Percentiles rank a stretch among this genome's conserved stretches.
These are phyloP conservation scores for Ceratina australensis DNA, from an alignment of 1,140 invertebrate species.

Conservation along the genomic window DNA sequence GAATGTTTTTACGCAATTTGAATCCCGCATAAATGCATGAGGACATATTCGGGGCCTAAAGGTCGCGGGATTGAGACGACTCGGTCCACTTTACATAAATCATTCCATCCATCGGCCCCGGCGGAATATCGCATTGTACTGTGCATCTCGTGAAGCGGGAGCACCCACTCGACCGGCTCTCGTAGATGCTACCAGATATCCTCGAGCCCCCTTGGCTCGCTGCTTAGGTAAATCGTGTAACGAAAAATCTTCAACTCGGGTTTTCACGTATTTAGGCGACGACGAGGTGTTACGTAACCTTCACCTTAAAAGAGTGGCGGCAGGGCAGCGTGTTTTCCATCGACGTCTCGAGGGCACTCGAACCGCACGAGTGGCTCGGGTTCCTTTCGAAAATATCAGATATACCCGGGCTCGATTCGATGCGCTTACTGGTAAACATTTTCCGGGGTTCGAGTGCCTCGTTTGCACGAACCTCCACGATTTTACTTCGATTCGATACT, in stretches of 20 bases:
- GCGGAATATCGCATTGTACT: slow-evolving; percentile 37
- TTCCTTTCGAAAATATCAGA: slow-evolving; percentile 16
- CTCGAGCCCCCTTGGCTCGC: not conserved
- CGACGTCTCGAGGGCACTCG: slow-evolving; percentile 23
- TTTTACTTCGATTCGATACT: no score
- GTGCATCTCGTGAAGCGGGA: slow-evolving; percentile 10
- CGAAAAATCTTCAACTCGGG: not conserved
- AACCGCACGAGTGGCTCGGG: slow-evolving; percentile 14
- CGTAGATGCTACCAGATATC: not conserved
- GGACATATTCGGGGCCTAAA: slow-evolving; percentile 4
- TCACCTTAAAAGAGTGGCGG: not conserved
- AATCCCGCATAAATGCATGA: no score
- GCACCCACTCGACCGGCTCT: not conserved
- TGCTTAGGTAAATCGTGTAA: not conserved
- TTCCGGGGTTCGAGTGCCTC: not conserved
- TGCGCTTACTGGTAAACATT: slow-evolving; percentile 12
- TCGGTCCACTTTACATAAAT: slow-evolving; percentile 49
- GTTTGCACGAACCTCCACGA: no score
- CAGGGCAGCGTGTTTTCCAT: not conserved
- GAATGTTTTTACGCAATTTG: no score
- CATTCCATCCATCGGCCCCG: slow-evolving; percentile 49
- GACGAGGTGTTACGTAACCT: slow-evolving; percentile 2
- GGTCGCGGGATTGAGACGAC: slow-evolving; percentile 33
- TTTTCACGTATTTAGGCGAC: no score
- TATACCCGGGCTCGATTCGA: not conserved